Conservation (phyloP, 2,888 invertebrate genomes). For the Clusia tigrina region DNA sequence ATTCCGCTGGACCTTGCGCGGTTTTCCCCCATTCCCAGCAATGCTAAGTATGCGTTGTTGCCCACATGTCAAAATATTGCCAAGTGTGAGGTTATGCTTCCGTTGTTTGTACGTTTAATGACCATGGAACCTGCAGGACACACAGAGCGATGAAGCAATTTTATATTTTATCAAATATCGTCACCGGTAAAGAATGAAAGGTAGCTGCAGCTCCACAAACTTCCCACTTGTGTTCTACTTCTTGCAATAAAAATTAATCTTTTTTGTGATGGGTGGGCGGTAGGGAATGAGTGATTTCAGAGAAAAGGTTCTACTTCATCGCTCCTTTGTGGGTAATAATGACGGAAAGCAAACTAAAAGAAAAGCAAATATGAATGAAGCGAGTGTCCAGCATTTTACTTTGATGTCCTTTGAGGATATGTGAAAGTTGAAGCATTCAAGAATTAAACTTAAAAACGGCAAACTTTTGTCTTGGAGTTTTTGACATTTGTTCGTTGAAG, state of each 20-base stretch:
- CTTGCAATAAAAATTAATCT: conserved; percentile 20
- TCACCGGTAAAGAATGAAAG: conserved; percentile 6
- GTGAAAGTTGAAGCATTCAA: conserved; percentile 55
- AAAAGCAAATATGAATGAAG: conserved; percentile 42
- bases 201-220: conserved; percentile 6
- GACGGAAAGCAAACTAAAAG: conserved; percentile 47
- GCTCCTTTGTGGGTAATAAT: conserved; percentile 52
- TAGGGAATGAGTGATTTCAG: too few species aligned
- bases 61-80: conserved; percentile 46
- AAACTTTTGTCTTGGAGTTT: conserved; percentile 41
- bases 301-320: too few species aligned
- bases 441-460: conserved; percentile 51
- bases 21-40: too few species aligned
- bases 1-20: background rate
- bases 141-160: background rate
- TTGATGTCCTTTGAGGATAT: conserved; percentile 59
- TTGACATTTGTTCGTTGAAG: conserved; percentile 43
- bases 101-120: background rate
- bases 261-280: too few species aligned
- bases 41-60: too few species aligned
- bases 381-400: conserved; percentile 58
- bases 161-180: background rate
- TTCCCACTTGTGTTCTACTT: conserved; percentile 22
- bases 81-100: conserved; percentile 25
- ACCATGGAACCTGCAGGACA: background rate